Evolutionary conservation across 53 echinoderm and acorn worm species (phyloP).

Genomic region (Henricia sp.): DNA sequence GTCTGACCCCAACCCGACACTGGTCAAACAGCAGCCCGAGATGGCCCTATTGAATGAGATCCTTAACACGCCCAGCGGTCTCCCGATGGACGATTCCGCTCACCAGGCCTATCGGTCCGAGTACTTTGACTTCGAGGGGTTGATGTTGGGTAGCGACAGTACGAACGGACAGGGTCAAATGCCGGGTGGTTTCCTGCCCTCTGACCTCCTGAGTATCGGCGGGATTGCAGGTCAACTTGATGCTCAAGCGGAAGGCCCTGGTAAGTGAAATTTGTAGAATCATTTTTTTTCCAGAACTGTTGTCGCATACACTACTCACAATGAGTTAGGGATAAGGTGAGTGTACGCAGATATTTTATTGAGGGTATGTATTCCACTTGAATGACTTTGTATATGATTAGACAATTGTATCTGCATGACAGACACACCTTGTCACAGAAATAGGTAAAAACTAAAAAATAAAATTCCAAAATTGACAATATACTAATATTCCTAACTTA

Average conservation of each 20-base stretch:
- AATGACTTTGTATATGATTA: too few species aligned
- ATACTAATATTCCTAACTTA: too few species aligned
- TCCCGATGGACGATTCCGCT: conserved; percentile 56
- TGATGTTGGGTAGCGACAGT: conserved; percentile 18
- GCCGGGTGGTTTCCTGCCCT: conserved; percentile 80
- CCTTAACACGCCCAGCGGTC: conserved; percentile 90
- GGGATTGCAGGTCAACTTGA: conserved; percentile 67
- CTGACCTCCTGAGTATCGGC: conserved; percentile 84
- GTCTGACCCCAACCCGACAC: conserved; percentile 57
- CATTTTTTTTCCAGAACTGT: too few species aligned
- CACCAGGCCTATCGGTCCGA: conserved; percentile 47
- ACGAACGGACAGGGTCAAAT: conserved; percentile 39
- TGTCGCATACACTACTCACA: too few species aligned
- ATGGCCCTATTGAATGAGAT: conserved; percentile 93
- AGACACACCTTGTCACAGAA: too few species aligned
- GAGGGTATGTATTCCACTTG: too few species aligned
- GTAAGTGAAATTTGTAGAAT: not conserved
- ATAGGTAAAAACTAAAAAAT: too few species aligned
- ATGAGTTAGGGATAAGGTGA: too few species aligned
- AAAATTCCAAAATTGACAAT: too few species aligned
- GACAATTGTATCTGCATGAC: too few species aligned
- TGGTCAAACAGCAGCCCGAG: conserved; percentile 75
- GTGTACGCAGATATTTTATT: too few species aligned
- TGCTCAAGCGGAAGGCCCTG: conserved; percentile 53
- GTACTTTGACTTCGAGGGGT: conserved; percentile 70